Evolutionary conservation across 2,113 vertebrate genomes (phyloP).

Genomic region (Istiophorus platypterus): DNA sequence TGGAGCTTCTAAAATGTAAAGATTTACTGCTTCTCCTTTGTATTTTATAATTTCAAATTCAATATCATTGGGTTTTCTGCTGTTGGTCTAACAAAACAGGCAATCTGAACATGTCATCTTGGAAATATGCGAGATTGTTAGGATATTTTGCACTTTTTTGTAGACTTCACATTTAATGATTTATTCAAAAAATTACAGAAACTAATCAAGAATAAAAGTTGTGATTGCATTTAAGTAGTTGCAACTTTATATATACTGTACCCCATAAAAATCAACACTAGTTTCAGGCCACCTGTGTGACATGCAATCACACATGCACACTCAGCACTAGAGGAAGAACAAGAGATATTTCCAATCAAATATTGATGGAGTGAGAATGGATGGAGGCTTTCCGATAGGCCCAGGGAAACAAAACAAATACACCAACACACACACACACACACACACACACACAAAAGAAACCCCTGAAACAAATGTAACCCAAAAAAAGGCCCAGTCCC

Average conservation of each 20-base stretch:
- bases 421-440: too few relatives aligned
- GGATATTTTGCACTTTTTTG: too few relatives aligned
- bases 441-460: slow-evolving; percentile 2
- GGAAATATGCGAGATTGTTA: too few relatives aligned
- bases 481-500: neutral
- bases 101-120: too few relatives aligned
- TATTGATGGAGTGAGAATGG: slow-evolving; percentile 53
- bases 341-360: slow-evolving; percentile 49
- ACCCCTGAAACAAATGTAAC: neutral
- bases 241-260: neutral
- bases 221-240: neutral
- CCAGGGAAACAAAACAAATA: neutral
- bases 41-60: too few relatives aligned
- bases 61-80: too few relatives aligned
- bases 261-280: neutral
- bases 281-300: neutral
- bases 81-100: neutral
- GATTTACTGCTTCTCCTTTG: too few relatives aligned
- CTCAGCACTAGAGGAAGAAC: slow-evolving; percentile 20
- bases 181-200: too few relatives aligned
- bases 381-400: slow-evolving; percentile 35
- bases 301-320: neutral
- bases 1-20: neutral
- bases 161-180: too few relatives aligned
- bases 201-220: too few relatives aligned